Conservation (phyloP, 2,113 vertebrate genomes). For the Elachura formosa region DNA sequence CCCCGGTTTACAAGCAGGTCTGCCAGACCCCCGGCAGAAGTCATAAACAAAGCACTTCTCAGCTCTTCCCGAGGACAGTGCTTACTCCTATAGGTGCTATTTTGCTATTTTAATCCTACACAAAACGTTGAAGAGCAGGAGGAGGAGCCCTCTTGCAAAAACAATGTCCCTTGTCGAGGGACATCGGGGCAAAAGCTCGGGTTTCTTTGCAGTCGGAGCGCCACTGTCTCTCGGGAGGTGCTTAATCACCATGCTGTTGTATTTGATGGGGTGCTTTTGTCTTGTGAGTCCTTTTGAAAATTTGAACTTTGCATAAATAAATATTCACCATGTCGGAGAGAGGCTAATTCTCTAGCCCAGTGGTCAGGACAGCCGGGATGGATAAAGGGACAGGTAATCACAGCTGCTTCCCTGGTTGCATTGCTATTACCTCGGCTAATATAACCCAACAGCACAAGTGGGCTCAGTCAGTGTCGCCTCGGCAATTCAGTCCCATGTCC, state of each 20-base stretch:
- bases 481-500: neutral
- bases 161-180: constrained; percentile 2
- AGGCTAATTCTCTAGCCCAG: neutral
- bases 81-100: neutral
- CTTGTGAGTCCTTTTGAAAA: constrained; percentile 6
- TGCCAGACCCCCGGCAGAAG: neutral
- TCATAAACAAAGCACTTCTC: neutral
- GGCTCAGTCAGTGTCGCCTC: neutral
- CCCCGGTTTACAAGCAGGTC: neutral
- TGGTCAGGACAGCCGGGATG: neutral
- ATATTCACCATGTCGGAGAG: constrained; percentile 5
- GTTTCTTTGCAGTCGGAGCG: neutral
- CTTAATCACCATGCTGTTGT: neutral
- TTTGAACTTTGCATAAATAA: constrained; percentile 56
- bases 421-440: neutral
- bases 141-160: constrained; percentile 3
- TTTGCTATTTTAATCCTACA: neutral
- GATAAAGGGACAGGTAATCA: constrained; percentile 11
- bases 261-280: constrained; percentile 27
- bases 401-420: constrained; percentile 3
- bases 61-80: neutral
- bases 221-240: neutral
- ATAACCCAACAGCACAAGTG: neutral
- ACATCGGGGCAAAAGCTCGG: neutral
- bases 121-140: neutral